Evolutionary conservation across 1,140 invertebrate species (phyloP), one percentile per base, ranked within the genome.

Genomic region (Polypedilum pembai): DNA sequence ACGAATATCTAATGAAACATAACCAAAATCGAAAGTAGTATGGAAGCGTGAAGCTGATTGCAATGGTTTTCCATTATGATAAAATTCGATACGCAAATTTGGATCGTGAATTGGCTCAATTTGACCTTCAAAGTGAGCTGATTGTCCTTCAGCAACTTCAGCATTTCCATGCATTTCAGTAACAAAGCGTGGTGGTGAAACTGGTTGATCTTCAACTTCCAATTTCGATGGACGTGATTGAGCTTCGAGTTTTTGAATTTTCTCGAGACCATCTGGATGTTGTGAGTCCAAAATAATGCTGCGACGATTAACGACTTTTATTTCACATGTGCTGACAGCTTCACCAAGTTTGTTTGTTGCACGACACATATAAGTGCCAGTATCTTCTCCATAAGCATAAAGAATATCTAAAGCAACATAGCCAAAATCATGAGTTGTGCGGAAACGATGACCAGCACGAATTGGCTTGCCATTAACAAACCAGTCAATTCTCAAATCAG

Each of bases 401-500:
- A 98, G 84, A 78, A 98, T 92, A 82, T 98, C 95, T 74, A 98
- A 85, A 73, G 94, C 92, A 41, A 98, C 95, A 81, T 97, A 98
- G 41, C 95, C 95, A 82, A 98, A 98, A 80, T 98, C 95, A 83
- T 98, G 94, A 20, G 92, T 94, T 24, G 93, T 95, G 80, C 93
- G 89, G 84, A 92, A 95, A 75, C 93, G 88, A 81, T 94, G 92
- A n/a, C 93, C 93, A 20, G 90, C 87, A 76, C 88, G 88, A 76
- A 93, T 86, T 76, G 89, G 88, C 75, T 91, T 86, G 74, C 92
- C 93, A 84, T 97, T 94, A 73, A 92, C 88, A 84, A 91, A 97
- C 97, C 97, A 99, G 85, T 98, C 94, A 74, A 99, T 94, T 81
- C 91, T 92, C 78, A 99, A 86, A 77, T 95, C 92, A 1, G 96